Evolutionary conservation across 2,797 vertebrate genomes (phyloP), one percentile per base, ranked within the genome.

Genomic region (Ceyx erithaca): DNA sequence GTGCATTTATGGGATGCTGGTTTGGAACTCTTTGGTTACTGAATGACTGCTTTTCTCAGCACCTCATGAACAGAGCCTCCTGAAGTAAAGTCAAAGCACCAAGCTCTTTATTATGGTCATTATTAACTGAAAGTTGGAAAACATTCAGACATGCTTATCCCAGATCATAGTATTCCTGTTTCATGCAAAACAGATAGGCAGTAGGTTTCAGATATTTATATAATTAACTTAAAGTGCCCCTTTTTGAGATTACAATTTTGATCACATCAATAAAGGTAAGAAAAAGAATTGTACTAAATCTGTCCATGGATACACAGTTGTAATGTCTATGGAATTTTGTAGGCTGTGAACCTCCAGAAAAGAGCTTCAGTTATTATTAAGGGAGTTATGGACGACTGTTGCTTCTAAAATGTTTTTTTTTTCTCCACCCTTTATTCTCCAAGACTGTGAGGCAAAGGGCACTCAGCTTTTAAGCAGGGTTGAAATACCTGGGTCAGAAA

Each of bases 401-500:
- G 5, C 4, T 5, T 28, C 13, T 68, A 69, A 64, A 54, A 22
- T 2, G 31, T 4, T 10, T 37, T 68, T 72, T 61, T 59, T 20
- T 4, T 51, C 5, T 5, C 5, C 5, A 25, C 3, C 37, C 11
- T 73, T 80, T 62, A 55, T 3, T 87, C 5, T 7, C 2, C 26
- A 59, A 33, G 58, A 43, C 26, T 45, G 2, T 9, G 25, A 21
- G 12, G 14, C 10, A 59, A 84, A 75, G 8, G 26, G 1, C 33
- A 40, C 12, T 80, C 16, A 86, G 54, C 89, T 93, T 92, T 96
- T 78, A 96, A 97, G 87, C 75, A 87, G 70, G 33, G 51, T 83
- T 95, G 87, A 94, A 96, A 92, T 90, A 96, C 94, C 49, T 92
- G 37, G 49, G 48, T 95, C 77, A 95, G 59, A 87, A 89, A 95